Base-by-base conservation (phyloP, 1,140 invertebrate species). In the Amphibalanus amphitrite region DNA sequence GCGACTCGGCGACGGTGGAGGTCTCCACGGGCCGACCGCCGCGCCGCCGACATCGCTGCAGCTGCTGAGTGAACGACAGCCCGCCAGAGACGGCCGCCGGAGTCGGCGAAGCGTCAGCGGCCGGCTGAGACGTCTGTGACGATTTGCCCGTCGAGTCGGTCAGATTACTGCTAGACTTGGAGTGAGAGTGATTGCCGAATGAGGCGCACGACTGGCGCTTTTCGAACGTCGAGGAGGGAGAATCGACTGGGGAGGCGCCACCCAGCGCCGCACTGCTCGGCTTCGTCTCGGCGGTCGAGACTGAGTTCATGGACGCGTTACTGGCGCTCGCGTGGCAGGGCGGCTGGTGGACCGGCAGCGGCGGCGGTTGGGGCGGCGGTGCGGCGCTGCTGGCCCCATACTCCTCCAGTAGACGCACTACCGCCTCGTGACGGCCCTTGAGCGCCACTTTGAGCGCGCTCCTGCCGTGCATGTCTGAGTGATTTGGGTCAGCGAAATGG, bases 401-500 rank as follows among this genome's bases (percentile, higher is more conserved):
- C 70, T 76, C 75, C 68, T 83, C 82, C 69, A 90, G 79, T 28
- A 91, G 78, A 76, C 85, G 82, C 28, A 89, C 86, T 30, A 90
- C 87, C n/a, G 83, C 83, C 30, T 85, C 82, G 77, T 90, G 89
- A 0, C 89, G 88, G 74, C 87, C 88, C 80, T 91, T 91, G 0
- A 87, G 83, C 4, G 89, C 89, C 23, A 91, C 88, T 75, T 88
- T 84, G 69, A 89, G 83, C 6, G 89, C 88, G 74, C 89, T 91
- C 69, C 89, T 79, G 75, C 93, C 93, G 79, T 91, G 96, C 75
- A 92, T 88, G 81, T 97, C 93, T 0, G 91, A 92, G 78, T 95
- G 92, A 77, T 89, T 72, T n/a, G 93, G 93, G 85, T 96, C 92
- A 0, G 93, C 94, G 40, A 92, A 91, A 76, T 90, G 90, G 77